Evolutionary conservation across 2,888 invertebrate genomes (phyloP).

Genomic region (Furcula furcula): DNA sequence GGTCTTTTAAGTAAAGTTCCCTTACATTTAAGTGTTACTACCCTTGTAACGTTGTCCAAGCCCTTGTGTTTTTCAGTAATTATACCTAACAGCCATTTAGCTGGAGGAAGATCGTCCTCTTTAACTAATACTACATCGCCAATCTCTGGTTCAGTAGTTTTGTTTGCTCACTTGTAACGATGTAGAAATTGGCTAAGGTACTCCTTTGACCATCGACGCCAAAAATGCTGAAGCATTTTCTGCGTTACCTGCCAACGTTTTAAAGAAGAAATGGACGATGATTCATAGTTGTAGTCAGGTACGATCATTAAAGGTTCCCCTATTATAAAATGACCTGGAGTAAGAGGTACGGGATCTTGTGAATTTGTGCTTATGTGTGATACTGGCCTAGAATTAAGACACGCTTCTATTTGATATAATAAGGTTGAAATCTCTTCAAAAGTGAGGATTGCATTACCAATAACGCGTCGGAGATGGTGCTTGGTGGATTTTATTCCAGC

Average conservation of each 20-base stretch:
- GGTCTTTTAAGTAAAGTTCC: no score
- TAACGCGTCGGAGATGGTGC: not conserved
- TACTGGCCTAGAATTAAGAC: not conserved
- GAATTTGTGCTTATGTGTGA: not conserved
- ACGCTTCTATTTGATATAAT: not conserved
- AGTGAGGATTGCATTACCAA: not conserved
- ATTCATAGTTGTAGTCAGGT: slow-evolving; percentile 1
- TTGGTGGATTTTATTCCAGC: not conserved
- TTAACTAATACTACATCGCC: no score
- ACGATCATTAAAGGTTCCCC: slow-evolving; percentile 4
- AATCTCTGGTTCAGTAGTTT: no score
- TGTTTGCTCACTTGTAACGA: no score
- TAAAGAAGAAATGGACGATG: not conserved
- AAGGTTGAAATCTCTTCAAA: not conserved
- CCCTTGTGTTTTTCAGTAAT: no score
- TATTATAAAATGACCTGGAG: slow-evolving; percentile 7
- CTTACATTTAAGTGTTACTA: no score
- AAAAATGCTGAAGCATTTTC: slow-evolving; percentile 23
- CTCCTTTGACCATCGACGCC: slow-evolving; percentile 24
- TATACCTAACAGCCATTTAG: no score
- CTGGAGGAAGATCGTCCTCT: no score
- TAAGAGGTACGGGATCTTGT: slow-evolving; percentile 1
- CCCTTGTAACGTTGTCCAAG: no score
- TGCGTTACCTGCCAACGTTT: slow-evolving; percentile 24
- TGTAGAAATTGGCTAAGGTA: no score